Evolutionary conservation across 2,797 vertebrate species (phyloP), one percentile per base, ranked within the genome.

Genomic region (Lagodon rhomboides): DNA sequence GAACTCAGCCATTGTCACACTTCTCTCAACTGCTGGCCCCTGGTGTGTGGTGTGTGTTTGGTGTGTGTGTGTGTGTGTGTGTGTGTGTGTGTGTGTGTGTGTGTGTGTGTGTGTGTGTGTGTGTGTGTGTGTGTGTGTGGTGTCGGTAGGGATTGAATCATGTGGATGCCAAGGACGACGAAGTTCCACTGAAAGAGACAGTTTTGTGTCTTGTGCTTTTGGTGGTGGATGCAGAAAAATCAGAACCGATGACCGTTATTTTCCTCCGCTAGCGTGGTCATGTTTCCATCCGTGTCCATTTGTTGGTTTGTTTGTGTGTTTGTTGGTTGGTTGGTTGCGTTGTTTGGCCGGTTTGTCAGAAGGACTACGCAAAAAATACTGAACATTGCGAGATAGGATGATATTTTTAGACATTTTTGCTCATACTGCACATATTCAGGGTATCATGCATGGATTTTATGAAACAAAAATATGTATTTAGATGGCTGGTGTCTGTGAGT

Each of bases 1-100:
- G 77, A 85, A 87, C 78, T 86, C 80, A 56, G 77, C 79, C 83
- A 68, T 68, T 90, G 91, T 91, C 89, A 87, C 65, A 87, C 81
- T 85, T 54, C 17, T 68, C 75, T 74, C 73, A 77, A 72, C 63
- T 77, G 25, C 60, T 71, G 41, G 82, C 50, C 53, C 12, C 51
- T 25, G 20, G 44, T 38, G 66, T 2, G 38, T 38, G 38, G n/a
- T 15, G 43, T 65, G 56, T 72, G 46, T 53, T 61, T 74, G 23
- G 50, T 34, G 38, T 55, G 54, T 76, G 38, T 38, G 13, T 41
- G 18, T 38, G 38, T 54, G 54, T 76, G 38, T 25, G 13, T 41
- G 18, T 46, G 43, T 68, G 53, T 73, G 47, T 49, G 64, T 74
- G 22, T 53, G 41, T 54, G 50, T 76, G 38, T 38, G 17, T 64